phyloP scores from a whole-genome alignment of 1,140 invertebrate genomes.

The Trichomalopsis sarcophagae region DNA sequence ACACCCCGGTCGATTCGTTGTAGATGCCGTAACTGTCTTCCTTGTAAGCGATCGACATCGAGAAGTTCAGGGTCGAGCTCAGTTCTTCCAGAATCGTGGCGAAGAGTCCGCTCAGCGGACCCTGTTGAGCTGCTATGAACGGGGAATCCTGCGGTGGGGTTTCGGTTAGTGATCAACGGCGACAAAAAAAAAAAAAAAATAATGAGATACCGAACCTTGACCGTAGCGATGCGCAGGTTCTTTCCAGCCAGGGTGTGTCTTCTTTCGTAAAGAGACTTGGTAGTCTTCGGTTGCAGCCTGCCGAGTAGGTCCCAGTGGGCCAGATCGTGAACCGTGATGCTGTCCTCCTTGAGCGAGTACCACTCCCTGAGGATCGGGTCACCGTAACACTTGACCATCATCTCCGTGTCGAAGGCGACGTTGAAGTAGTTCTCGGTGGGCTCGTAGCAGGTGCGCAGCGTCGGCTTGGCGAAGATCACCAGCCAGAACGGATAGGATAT shows the following conservation, averaged over 20 bases:
- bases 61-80: conserved; percentile 43
- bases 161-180: background rate
- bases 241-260: background rate
- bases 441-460: conserved; percentile 7
- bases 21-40: conserved; percentile 30
- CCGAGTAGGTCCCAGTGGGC: background rate
- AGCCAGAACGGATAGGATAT: conserved; percentile 23
- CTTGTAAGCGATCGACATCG: background rate
- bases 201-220: background rate
- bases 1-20: conserved; percentile 25
- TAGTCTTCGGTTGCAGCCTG: background rate
- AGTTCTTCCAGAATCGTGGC: conserved; percentile 44
- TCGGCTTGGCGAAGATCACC: background rate
- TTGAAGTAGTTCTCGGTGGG: conserved; percentile 51
- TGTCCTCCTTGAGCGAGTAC: conserved; percentile 53
- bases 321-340: background rate
- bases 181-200: background rate
- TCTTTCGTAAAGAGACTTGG: background rate
- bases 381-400: conserved; percentile 54
- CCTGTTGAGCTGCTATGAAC: background rate
- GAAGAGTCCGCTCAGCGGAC: conserved; percentile 31
- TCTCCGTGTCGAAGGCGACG: conserved; percentile 55
- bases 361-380: conserved; percentile 54
- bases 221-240: background rate
- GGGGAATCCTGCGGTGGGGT: background rate